Evolutionary conservation across 2,797 vertebrate species (phyloP).

Genomic region (Pyrocephalus nanus): DNA sequence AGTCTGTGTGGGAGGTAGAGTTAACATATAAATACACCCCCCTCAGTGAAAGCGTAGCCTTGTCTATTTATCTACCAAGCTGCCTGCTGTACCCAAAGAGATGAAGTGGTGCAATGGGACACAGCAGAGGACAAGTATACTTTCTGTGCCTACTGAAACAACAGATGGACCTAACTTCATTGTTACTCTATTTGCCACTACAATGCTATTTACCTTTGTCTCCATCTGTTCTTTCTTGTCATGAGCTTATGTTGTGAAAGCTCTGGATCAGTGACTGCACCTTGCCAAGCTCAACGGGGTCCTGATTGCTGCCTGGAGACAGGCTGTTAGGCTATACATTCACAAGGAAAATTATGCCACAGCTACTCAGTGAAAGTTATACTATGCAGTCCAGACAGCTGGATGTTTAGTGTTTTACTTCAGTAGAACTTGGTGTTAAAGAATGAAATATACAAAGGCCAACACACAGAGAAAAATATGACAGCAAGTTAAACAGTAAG

Average conservation of each 20-base stretch:
- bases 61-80: not conserved
- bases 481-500: not conserved
- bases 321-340: slow-evolving; percentile 7
- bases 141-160: slow-evolving; percentile 22
- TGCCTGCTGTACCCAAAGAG: not conserved
- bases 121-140: not conserved
- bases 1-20: not conserved
- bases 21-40: not conserved
- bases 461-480: not conserved
- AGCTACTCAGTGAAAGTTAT: not conserved
- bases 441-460: not conserved
- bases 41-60: not conserved
- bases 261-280: slow-evolving; percentile 25
- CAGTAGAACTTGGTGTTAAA: not conserved
- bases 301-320: slow-evolving; percentile 47
- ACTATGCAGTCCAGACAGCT: not conserved
- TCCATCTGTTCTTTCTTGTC: slow-evolving; percentile 59
- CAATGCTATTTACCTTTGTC: slow-evolving; percentile 48
- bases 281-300: slow-evolving; percentile 33
- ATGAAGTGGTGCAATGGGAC: not conserved
- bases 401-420: not conserved
- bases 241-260: slow-evolving; percentile 45
- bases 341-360: slow-evolving; percentile 11
- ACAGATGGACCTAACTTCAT: slow-evolving; percentile 48
- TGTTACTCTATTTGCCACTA: slow-evolving; percentile 9